Base-by-base conservation (phyloP, 53 echinoderm and acorn worm species). In the Actinopyga echinites region DNA sequence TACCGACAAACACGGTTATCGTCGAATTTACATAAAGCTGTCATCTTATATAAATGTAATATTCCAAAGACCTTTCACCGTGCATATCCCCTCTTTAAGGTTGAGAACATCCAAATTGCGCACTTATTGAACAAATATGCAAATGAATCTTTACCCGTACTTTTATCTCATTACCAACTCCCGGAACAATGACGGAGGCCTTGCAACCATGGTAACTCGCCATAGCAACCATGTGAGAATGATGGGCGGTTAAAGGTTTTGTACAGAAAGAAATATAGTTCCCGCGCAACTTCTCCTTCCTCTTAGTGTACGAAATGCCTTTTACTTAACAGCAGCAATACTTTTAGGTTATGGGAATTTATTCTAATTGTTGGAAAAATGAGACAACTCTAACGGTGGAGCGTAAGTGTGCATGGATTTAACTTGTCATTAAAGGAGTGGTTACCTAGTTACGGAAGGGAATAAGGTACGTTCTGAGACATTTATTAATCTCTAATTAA, bases 171-270 rank as follows among this genome's bases (percentile, higher is more conserved):
- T 71, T 71, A 71, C 40, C 44, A 40, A 71, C 71, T 38, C 43
- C 42, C 71, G 21, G 71, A 71, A 71, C 43, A 71, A 71, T 42
- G 71, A 42, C 71, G 71, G 71, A 71, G 40, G 71, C 43, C 71
- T 25, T 44, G 71, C 44, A 42, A n/a, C 71, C 71, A 71, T 71
- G 42, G 71, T 71, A 71, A 71, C 44, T 71, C 71, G 23, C 71
- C 71, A 71, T 71, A 44, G 43, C 71, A 71, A 71, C 71, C 26
- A 71, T 44, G 71, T 71, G 42, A 71, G 71, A 44, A 26, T 42
- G 71, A 71, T 71, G 71, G 71, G 71, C 71, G 71, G 40, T 71
- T 71, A 71, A 71, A 71, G 71, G 71, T 44, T 71, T 71, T 71
- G 71, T 44, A 71, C 44, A 71, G 71, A 33, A 71, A 71, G 71